Evolutionary conservation across 2,113 vertebrate genomes (phyloP).

Genomic region (Gila orcuttii): DNA sequence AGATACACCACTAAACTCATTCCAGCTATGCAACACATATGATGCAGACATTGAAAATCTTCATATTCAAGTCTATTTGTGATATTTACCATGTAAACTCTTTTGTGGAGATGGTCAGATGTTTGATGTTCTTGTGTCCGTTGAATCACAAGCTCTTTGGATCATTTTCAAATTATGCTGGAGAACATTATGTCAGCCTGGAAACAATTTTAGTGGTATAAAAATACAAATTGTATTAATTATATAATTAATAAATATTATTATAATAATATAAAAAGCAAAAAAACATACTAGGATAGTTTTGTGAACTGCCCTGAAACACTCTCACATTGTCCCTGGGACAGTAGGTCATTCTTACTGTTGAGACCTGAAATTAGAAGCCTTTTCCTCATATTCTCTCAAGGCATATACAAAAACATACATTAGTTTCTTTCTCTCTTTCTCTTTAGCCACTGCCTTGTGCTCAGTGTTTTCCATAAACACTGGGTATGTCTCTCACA

Average conservation of each 20-base stretch:
- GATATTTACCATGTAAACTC: not conserved
- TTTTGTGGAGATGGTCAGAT: not conserved
- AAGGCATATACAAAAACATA: constrained; percentile 14
- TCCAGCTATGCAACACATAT: not conserved
- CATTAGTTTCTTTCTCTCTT: not conserved
- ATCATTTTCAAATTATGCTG: not conserved
- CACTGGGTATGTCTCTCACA: constrained; percentile 21
- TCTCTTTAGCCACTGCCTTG: constrained; percentile 4
- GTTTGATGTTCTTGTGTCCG: not conserved
- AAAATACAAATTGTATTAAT: too few species aligned
- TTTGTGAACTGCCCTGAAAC: not conserved
- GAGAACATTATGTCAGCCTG: too few species aligned
- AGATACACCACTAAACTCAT: constrained; percentile 4
- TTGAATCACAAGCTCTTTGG: not conserved
- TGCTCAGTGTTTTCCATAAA: constrained; percentile 19
- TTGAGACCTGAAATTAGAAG: not conserved
- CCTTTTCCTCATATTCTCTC: not conserved
- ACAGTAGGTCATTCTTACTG: not conserved
- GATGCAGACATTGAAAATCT: not conserved
- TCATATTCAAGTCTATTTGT: not conserved
- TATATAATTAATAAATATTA: too few species aligned
- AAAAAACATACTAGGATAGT: too few species aligned
- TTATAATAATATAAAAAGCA: too few species aligned
- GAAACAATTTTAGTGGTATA: not conserved
- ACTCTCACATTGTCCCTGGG: not conserved